Evolutionary conservation across 2,797 vertebrate species (phyloP).

Genomic region (Scolopax rusticola): DNA sequence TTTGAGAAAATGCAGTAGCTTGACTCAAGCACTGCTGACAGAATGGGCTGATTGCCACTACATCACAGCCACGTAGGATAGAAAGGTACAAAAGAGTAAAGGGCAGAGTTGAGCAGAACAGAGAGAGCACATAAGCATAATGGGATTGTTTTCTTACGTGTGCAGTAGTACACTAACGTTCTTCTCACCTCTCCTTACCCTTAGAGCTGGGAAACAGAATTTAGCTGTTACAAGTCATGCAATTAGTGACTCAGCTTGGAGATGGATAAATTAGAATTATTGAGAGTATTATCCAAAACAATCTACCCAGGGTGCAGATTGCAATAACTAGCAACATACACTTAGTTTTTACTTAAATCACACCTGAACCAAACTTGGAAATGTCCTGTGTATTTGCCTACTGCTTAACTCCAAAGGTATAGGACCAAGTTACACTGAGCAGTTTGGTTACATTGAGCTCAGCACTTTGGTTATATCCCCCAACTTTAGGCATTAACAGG

Average conservation of each 20-base stretch:
- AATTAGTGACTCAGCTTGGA: neutral
- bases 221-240: neutral
- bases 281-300: neutral
- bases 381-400: neutral
- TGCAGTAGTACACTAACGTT: neutral
- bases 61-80: neutral
- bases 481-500: accelerated
- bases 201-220: neutral
- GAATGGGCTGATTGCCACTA: neutral
- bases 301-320: neutral
- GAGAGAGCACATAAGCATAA: neutral
- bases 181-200: neutral
- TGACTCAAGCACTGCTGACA: neutral
- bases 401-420: neutral
- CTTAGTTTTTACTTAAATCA: neutral
- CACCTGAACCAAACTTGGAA: accelerated
- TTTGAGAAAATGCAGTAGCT: neutral
- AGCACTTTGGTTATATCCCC: accelerated
- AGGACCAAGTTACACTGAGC: neutral
- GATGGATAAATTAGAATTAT: neutral
- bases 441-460: neutral
- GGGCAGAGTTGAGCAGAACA: neutral
- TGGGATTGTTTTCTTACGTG: neutral
- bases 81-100: neutral
- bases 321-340: neutral